Base-by-base conservation (phyloP, 2,797 vertebrate species). In the Acrossocheilus wenchowensis region DNA sequence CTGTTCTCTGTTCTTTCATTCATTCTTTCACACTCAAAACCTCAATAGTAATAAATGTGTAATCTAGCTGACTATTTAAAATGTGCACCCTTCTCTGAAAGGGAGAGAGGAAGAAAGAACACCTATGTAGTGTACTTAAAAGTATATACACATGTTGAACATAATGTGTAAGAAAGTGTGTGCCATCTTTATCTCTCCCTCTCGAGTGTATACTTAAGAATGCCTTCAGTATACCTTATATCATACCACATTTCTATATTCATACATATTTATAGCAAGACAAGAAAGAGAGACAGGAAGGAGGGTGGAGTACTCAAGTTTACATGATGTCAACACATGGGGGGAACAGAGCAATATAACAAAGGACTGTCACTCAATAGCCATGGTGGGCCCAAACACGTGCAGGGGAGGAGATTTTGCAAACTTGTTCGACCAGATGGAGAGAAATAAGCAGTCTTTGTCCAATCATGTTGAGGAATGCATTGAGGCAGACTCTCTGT, bases 231-330 rank as follows among this genome's bases (percentile, higher is more conserved):
- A 90, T 81, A 88, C 86, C 79, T 45, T 80, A 36, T 60, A 71
- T 88, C 86, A 79, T 91, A 91, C 85, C 72, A 54, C 83, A 57
- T 73, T 84, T 77, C 83, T 87, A 74, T 90, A 91, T 88, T 87
- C 74, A 88, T 88, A 93, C 77, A 83, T 85, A 90, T 93, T 93
- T 94, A 95, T 93, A 94, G 83, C 90, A 89, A 92, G 87, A 91
- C 88, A 84, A 89, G 71, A 87, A 86, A 90, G 48, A 89, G 41
- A 89, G 57, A 75, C 54, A 26, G 87, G 57, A 79, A 86, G 80
- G 72, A 75, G 69, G 30, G 60, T 80, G 36, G 81, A 50, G 89
- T 88, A 60, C 89, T 78, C 54, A 87, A 86, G 82, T 88, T 84
- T 84, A 87, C 86, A 90, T 89, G 74, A 90, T 80, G 90, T 85